A percentile compares a stretch with the other conserved stretches of the same genome.
These are phyloP conservation scores for Tenthredo livida DNA, from an alignment of 2,888 invertebrate genomes.

Conservation along the genomic window DNA sequence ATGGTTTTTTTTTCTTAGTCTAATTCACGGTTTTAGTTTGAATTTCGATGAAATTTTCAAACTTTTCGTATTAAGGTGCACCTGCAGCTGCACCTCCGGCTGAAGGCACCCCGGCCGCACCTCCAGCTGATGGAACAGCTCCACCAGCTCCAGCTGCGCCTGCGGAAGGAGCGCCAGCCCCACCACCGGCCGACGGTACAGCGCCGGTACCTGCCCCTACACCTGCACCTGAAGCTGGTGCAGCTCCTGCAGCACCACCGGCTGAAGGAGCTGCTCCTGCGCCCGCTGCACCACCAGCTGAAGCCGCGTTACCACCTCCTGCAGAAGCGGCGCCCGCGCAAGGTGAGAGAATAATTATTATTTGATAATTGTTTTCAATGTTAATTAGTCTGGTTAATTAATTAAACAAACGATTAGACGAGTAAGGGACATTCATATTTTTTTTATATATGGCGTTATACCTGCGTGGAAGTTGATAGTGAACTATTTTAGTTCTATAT, in stretches of 20 bases:
- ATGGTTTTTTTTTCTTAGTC: not conserved
- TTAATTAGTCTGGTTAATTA: not conserved
- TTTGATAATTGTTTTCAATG: not conserved
- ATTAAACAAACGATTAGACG: not conserved
- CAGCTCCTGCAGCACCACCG: slow-evolving; percentile 64
- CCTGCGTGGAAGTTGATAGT: not conserved
- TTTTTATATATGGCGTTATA: not conserved
- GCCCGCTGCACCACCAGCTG: slow-evolving; percentile 57
- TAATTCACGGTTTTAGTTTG: not conserved
- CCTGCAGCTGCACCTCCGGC: slow-evolving; percentile 72
- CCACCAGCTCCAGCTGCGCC: slow-evolving; percentile 73
- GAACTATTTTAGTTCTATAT: not conserved
- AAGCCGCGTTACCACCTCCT: slow-evolving; percentile 42
- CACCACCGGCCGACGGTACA: slow-evolving; percentile 54
- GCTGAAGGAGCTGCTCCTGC: slow-evolving; percentile 72
- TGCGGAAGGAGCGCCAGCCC: slow-evolving; percentile 73
- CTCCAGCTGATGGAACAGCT: slow-evolving; percentile 75
- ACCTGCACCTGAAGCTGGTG: slow-evolving; percentile 63
- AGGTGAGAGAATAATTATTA: slow-evolving; percentile 57
- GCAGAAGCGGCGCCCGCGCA: slow-evolving; percentile 43
- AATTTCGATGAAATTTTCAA: not conserved
- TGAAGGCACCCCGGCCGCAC: slow-evolving; percentile 72
- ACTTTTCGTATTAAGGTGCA: slow-evolving; percentile 53
- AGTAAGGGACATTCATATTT: no score
- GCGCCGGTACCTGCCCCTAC: slow-evolving; percentile 65